Base-by-base conservation (phyloP, 2,888 invertebrate species). In the Pristionchus japonicus region DNA sequence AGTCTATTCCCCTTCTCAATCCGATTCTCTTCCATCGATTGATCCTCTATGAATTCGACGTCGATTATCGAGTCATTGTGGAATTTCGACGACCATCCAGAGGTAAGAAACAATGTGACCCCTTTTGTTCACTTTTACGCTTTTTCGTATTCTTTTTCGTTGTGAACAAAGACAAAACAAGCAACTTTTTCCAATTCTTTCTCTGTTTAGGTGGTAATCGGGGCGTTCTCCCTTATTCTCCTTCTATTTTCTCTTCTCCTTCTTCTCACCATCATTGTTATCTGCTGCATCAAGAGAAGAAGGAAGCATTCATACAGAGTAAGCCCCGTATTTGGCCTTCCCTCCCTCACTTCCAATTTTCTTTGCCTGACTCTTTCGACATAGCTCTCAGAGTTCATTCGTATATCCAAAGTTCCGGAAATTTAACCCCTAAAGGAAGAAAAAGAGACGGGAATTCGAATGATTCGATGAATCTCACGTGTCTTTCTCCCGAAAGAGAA, bases 261-360 rank as follows among this genome's bases (percentile, higher is more conserved):
- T 82, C 49, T 49, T 82, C 80, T 82, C 49, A 27, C 49, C 80
- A 27, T 47, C 37, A 23, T 49, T 49, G 27, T 49, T 20, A 11
- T 47, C 49, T 27, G 27, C 47, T 49, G 80, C 49, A 49, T 49
- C 49, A 82, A 49, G 37, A 27, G 80, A 23, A 49, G 80, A 49
- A 82, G 80, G 80, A 82, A 27, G 17, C 47, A 49, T 31, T 27
- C 80, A 23, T 82, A 82, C 80, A 82, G 34, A 82, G 80, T 82
- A 23, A 7, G 80, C 49, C 31, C n/a, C 40, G 43, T 43, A 15
- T 34, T 49, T 49, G 3, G 3, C 17, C 47, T 20, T 49, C 37
- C 31, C 15, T 43, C 47, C 15, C 13, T 74, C 34, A 17, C 52
- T 40, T 40, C n/a, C n/a, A n/a, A n/a, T n/a, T n/a, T n/a, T n/a